Base-by-base conservation (phyloP, 2,888 invertebrate species). In the Apodemia hepburni region DNA sequence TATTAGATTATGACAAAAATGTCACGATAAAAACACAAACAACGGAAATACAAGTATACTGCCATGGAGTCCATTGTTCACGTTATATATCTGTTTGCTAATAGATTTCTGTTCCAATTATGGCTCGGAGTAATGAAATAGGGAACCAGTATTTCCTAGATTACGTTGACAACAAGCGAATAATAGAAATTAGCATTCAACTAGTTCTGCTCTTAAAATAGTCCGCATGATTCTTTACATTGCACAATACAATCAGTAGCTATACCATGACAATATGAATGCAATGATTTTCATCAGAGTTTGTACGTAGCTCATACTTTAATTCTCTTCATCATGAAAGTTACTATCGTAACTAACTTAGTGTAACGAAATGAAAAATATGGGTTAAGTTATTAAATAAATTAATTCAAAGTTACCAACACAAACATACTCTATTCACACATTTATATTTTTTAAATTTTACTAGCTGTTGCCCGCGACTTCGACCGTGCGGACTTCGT, bases 171-270 rank as follows among this genome's bases (percentile, higher is more conserved):
- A 51, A 51, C 51, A 51, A 51, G 18, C 18, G 51, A 51, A 51
- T 47, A 47, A 47, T 47, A 47, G 47, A 47, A 47, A 47, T 47
- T 47, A 47, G 47, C 47, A 47, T 47, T 47, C 47, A 47, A 17
- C 47, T 47, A 17, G 17, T 8, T 47, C 8, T 47, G 17, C 47
- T 47, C 47, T 8, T 47, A 45, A 45, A 45, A 47, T 47, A 47
- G 47, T 7, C n/a, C n/a, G 47, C 47, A 47, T 17, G n/a, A 47
- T 47, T 17, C 17, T 47, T 47, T 47, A 17, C 47, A 47, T 47
- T 12, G n/a, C n/a, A 45, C 45, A 45, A 15, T 45, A 45, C 12
- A n/a, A 7, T 45, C 6, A 45, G n/a, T 45, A 45, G 45, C 45
- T 45, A 6, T n/a, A n/a, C n/a, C 45, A 12, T 45, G 15, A 45